Evolutionary conservation across 2,888 invertebrate genomes (phyloP).

Genomic region (Eutolmus rufibarbis): DNA sequence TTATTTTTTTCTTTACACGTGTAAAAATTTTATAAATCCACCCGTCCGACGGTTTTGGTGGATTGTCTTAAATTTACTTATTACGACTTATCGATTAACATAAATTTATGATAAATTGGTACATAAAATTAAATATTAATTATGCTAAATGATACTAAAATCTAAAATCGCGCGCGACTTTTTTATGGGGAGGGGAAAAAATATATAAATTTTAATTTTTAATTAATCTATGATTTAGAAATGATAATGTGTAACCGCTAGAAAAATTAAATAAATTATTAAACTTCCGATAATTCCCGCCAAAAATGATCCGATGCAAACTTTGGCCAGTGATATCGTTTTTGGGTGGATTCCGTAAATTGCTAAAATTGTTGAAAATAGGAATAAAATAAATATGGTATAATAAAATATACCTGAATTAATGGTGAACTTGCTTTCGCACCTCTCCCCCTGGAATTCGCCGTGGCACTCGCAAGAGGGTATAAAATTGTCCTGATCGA

Average conservation of each 20-base stretch:
- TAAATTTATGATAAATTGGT: not conserved
- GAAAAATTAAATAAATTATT: not conserved
- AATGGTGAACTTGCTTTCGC: not conserved
- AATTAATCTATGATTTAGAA: not conserved
- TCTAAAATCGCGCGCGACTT: not conserved
- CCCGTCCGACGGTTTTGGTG: not conserved
- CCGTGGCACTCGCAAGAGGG: not conserved
- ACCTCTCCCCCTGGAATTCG: not conserved
- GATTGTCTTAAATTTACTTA: not conserved
- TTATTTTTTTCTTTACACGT: not conserved
- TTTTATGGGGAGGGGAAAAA: not conserved
- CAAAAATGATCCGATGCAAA: not conserved
- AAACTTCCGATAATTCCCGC: not conserved
- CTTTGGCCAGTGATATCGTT: not conserved
- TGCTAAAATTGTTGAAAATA: not conserved
- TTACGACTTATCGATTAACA: not conserved
- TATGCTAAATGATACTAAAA: not conserved
- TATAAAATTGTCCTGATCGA: not conserved
- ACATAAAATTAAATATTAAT: not conserved
- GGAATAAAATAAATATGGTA: not conserved
- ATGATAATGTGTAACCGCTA: not conserved
- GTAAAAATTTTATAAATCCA: not conserved
- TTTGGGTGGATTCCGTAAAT: not conserved
- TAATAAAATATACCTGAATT: not conserved
- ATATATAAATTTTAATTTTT: not conserved